Evolutionary conservation across 30 jellyfish, hydroid and myxozoan species (phyloP).

Genomic region (Phacellophora camtschatica): DNA sequence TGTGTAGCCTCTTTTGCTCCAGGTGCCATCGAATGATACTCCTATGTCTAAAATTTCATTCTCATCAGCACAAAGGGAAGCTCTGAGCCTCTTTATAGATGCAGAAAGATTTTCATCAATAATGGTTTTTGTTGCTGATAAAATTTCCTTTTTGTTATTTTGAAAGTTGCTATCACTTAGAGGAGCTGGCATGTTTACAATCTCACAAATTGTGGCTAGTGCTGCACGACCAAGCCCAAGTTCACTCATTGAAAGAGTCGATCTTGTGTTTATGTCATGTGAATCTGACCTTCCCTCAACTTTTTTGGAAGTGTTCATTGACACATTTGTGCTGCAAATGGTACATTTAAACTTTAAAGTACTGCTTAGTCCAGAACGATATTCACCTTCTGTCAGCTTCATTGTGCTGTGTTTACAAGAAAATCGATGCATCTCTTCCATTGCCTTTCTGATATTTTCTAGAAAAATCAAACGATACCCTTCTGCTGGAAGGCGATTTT

Average conservation of each 20-base stretch:
- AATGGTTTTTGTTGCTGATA: not conserved
- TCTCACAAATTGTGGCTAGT: not conserved
- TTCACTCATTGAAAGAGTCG: not conserved
- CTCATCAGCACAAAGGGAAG: not conserved
- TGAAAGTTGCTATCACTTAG: not conserved
- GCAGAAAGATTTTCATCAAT: not conserved
- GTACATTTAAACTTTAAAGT: not conserved
- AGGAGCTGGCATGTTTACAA: not conserved
- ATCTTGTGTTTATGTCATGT: not conserved
- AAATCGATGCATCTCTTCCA: not conserved
- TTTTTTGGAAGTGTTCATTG: not conserved
- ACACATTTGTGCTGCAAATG: not conserved
- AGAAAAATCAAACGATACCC: not conserved
- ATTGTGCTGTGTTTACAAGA: not conserved
- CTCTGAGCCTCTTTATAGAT: not conserved
- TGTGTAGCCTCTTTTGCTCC: slow-evolving; percentile 6
- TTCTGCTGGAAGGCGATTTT: not conserved
- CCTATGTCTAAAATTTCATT: not conserved
- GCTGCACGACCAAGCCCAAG: slow-evolving; percentile 2
- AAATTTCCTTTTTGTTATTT: not conserved
- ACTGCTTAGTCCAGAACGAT: not conserved
- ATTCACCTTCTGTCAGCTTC: not conserved
- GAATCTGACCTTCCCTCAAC: not conserved
- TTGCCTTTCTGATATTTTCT: not conserved
- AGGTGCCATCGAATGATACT: not conserved